Conservation (phyloP, 2,888 invertebrate species). For the Ophion obscuratus region DNA sequence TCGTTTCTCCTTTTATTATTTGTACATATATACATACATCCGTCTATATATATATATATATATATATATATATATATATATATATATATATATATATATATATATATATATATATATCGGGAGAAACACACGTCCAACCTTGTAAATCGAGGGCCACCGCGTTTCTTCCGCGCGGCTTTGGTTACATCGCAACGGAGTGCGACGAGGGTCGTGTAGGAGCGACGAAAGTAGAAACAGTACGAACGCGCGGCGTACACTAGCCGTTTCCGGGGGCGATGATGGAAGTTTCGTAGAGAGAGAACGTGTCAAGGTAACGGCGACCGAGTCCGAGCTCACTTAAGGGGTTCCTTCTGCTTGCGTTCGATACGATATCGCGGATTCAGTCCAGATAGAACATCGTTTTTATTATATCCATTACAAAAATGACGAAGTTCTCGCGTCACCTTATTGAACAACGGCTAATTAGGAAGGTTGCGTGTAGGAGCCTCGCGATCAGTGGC, state of each 20-base stretch:
- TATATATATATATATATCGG: too few relatives aligned
- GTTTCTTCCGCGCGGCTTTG: constrained; percentile 11
- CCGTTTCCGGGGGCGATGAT: constrained; percentile 2
- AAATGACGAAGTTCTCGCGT: not conserved
- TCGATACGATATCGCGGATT: not conserved
- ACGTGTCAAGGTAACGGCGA: constrained; percentile 2
- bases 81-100: too few relatives aligned
- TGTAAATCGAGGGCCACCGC: not conserved
- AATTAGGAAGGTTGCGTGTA: not conserved
- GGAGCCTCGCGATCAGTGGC: not conserved
- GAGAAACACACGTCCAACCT: not conserved
- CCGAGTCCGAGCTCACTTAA: not conserved
- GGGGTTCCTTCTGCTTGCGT: not conserved
- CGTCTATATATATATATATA: too few relatives aligned
- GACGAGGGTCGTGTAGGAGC: constrained; percentile 10
- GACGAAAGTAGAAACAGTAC: constrained; percentile 19
- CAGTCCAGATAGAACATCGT: not conserved
- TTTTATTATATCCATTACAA: not conserved
- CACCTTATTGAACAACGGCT: not conserved
- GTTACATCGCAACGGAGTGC: not conserved
- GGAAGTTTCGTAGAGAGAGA: constrained; percentile 8
- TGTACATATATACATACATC: too few relatives aligned
- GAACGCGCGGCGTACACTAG: not conserved
- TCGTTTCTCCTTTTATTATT: constrained; percentile 2
- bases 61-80: too few relatives aligned